Evolutionary conservation across 2,797 vertebrate species (phyloP).

Genomic region (Gymnoscopelus microlampas): DNA sequence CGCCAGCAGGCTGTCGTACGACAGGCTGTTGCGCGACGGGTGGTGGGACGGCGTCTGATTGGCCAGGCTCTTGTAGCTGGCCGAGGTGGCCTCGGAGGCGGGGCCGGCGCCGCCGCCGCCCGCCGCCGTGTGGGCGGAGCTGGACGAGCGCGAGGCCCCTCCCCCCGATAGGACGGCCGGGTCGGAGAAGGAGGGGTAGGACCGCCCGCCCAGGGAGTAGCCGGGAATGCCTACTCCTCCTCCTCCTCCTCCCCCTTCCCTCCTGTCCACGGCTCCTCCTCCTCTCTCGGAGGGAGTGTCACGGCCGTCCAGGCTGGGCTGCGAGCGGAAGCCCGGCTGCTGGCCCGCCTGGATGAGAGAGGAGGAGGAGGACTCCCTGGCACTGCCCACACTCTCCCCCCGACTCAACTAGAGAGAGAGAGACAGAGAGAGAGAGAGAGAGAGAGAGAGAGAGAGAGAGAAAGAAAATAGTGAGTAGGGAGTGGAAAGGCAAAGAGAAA

Average conservation of each 20-base stretch:
- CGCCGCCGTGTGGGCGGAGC: slow-evolving; percentile 82
- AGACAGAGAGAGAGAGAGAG: background rate
- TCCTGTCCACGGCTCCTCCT: slow-evolving; percentile 54
- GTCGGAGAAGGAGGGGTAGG: slow-evolving; percentile 88
- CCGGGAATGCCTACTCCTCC: slow-evolving; percentile 70
- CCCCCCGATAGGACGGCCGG: slow-evolving; percentile 76
- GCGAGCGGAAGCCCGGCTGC: slow-evolving; percentile 91
- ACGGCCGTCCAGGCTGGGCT: slow-evolving; percentile 91
- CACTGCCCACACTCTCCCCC: slow-evolving; percentile 87
- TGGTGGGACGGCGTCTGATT: slow-evolving; percentile 86
- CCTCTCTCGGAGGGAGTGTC: slow-evolving; percentile 51
- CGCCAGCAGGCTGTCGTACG: slow-evolving; percentile 82
- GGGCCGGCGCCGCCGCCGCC: slow-evolving; percentile 70
- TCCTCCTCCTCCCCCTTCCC: slow-evolving; percentile 40
- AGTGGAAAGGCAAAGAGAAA: slow-evolving; percentile 1
- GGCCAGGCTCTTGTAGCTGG: slow-evolving; percentile 94
- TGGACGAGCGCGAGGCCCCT: slow-evolving; percentile 87
- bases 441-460: slow-evolving; percentile 5
- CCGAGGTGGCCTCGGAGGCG: slow-evolving; percentile 87
- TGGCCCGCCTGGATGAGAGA: slow-evolving; percentile 88
- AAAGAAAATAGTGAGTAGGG: slow-evolving; percentile 16
- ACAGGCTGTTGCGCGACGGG: slow-evolving; percentile 87
- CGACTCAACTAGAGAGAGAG: slow-evolving; percentile 84
- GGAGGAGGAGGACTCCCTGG: slow-evolving; percentile 88
- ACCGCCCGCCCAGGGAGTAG: slow-evolving; percentile 80